A percentile compares a stretch with the other conserved stretches of the same genome.
These are phyloP conservation scores for Craterocephalus amniculus DNA, from an alignment of 2,797 vertebrate genomes.

Conservation along the genomic window DNA sequence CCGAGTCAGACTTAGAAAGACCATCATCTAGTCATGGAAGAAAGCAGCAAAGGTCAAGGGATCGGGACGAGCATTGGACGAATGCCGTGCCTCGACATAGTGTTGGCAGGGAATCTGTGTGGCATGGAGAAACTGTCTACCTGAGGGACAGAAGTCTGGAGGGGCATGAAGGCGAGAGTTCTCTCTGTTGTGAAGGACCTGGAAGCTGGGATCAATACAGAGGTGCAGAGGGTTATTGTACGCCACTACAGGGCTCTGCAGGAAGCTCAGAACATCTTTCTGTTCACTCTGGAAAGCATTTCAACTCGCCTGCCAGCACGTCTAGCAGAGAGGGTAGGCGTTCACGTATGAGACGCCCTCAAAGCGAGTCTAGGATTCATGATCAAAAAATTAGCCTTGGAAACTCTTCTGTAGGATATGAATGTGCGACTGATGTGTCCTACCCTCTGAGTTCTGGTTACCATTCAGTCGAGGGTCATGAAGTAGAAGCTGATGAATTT, in stretches of 20 bases:
- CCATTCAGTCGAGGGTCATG: conserved; percentile 64
- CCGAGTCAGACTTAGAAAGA: conserved; percentile 76
- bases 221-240: conserved; percentile 34
- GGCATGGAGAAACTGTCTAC: conserved; percentile 66
- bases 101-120: conserved; percentile 36
- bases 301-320: conserved; percentile 74
- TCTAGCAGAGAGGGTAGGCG: conserved; percentile 72
- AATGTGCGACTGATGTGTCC: conserved; percentile 54
- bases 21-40: conserved; percentile 50
- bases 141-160: conserved; percentile 63
- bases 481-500: conserved; percentile 43
- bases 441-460: conserved; percentile 73
- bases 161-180: conserved; percentile 53
- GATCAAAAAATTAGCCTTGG: conserved; percentile 36
- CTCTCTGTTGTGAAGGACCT: conserved; percentile 51
- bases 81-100: conserved; percentile 25
- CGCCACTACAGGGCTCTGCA: conserved; percentile 42
- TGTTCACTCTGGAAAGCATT: conserved; percentile 65
- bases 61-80: conserved; percentile 55
- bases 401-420: conserved; percentile 42
- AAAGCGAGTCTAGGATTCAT: conserved; percentile 48
- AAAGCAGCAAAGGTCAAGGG: conserved; percentile 40
- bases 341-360: conserved; percentile 52
- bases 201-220: conserved; percentile 64
- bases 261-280: conserved; percentile 65